Conservation (phyloP, 1,140 invertebrate genomes). For the Diplogasteroides magnus region DNA sequence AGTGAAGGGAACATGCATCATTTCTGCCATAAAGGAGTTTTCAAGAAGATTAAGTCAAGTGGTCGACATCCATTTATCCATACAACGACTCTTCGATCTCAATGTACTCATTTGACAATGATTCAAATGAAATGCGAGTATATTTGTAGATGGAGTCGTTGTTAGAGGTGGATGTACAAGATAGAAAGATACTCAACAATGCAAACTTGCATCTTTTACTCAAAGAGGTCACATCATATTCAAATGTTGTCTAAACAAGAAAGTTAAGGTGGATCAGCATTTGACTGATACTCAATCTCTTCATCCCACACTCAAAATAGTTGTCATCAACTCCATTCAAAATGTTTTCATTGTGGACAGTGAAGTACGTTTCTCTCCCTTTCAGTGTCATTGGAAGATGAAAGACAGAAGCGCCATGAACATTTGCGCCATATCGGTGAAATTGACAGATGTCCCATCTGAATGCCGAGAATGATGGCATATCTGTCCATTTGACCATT, state of each 20-base stretch:
- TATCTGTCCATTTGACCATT: too few species aligned
- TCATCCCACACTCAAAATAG: constrained; percentile 13
- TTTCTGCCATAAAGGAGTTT: background rate
- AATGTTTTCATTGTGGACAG: constrained; percentile 24
- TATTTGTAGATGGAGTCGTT: too few species aligned
- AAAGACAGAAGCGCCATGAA: background rate
- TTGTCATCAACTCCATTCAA: constrained; percentile 19
- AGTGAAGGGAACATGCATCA: background rate
- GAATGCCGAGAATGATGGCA: too few species aligned
- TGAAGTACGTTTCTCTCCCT: constrained; percentile 20
- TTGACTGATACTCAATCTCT: constrained; percentile 22
- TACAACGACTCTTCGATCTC: constrained; percentile 16
- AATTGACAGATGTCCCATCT: too few species aligned
- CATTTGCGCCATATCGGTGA: too few species aligned
- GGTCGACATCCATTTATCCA: constrained; percentile 30
- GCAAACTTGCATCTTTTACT: constrained; percentile 11
- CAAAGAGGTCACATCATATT: background rate
- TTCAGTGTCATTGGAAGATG: constrained; percentile 16
- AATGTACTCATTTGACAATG: background rate
- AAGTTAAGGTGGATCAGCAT: constrained; percentile 16
- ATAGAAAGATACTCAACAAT: constrained; percentile 21
- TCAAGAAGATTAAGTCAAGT: constrained; percentile 31
- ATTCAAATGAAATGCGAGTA: too few species aligned
- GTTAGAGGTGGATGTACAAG: constrained; percentile 36
- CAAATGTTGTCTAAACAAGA: background rate